A percentile compares a stretch with the other conserved stretches of the same genome.
phyloP scores from a whole-genome alignment of 2,797 vertebrate genomes.

The Pyrrhura leucotis region DNA sequence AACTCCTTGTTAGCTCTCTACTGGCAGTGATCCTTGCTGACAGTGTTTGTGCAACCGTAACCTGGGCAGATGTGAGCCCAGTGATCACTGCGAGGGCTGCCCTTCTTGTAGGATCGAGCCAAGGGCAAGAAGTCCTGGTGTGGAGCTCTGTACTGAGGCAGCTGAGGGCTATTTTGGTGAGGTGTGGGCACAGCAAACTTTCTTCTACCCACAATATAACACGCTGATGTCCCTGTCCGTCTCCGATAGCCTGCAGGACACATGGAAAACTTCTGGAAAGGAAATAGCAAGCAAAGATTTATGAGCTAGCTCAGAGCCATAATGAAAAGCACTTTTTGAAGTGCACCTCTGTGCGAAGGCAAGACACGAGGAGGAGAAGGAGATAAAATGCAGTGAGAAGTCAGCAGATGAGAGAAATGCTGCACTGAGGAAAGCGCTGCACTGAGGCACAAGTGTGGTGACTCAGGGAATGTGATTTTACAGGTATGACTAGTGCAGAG shows the following conservation, averaged over 20 bases:
- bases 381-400: neutral
- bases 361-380: neutral
- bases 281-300: neutral
- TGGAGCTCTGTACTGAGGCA: neutral
- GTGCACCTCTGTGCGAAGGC: neutral
- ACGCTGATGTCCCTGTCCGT: rapidly evolving
- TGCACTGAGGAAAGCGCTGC: neutral
- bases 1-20: neutral
- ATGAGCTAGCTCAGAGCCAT: neutral
- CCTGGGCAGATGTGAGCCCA: neutral
- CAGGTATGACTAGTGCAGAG: neutral
- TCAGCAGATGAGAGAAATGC: neutral
- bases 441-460: neutral
- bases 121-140: neutral
- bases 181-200: neutral
- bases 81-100: neutral
- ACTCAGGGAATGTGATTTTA: neutral
- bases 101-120: neutral
- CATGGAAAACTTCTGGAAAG: neutral
- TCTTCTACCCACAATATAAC: neutral
- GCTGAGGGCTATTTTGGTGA: neutral
- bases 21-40: neutral
- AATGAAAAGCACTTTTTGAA: neutral
- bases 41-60: neutral
- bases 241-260: neutral